Evolutionary conservation across 2,888 invertebrate genomes (phyloP), one percentile per base, ranked within the genome.

Genomic region (Watsonalla binaria): DNA sequence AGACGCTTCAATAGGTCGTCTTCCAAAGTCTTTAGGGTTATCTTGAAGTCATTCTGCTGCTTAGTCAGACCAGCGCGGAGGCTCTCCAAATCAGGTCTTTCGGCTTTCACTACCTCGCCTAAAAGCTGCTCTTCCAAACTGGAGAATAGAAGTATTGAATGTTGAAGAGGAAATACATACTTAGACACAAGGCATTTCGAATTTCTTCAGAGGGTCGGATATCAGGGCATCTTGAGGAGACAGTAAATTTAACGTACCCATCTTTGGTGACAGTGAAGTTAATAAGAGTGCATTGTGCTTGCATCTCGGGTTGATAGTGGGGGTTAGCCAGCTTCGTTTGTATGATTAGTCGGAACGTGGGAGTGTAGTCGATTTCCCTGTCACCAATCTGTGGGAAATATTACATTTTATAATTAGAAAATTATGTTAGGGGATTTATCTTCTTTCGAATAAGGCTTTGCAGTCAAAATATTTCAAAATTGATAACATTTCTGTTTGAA

Each of bases 241-340:
- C n/a, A n/a, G n/a, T n/a, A n/a, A n/a, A n/a, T n/a, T n/a, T n/a
- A 35, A 47, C 75, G 76, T 63, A 90, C 80, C 97, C 98, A 80
- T 98, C 97, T 72, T 94, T 93, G 0, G 98, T 98, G 2, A 98
- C 98, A 1, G 98, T 98, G 73, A 98, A 98, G 85, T 98, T 98
- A 59, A 98, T 98, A 13, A 98, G 92, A 0, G 98, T 98, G 6
- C 97, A 96, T 86, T 98, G 98, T 0, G 98, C 98, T 84, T 98
- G 98, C 94, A 98, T 96, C 87, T 98, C 98, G 0, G 98, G 98
- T 76, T 98, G 97, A 79, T 98, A 98, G 86, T 98, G 98, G 0
- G 98, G 98, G 88, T 98, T 98, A 0, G 97, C 97, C 58, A 98
- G 85, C 84, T 98, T 98, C 0, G 98, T 98, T 78, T 98, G 98